Conservation (phyloP, 2,888 invertebrate genomes). For the Oscheius onirici region DNA sequence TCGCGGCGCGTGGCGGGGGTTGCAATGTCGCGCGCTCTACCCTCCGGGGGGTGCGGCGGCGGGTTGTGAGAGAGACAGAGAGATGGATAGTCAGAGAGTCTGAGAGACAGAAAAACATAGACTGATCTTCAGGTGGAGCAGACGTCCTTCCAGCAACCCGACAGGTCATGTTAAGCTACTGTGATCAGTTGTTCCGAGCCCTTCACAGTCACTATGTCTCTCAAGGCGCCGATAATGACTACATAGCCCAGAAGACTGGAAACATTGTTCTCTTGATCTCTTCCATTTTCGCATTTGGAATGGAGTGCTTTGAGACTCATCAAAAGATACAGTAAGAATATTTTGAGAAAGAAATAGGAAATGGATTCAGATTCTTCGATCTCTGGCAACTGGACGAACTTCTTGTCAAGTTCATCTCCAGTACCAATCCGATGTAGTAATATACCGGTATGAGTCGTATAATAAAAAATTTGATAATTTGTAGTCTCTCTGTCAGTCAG, state of each 20-base stretch:
- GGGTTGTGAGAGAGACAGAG: too few species aligned
- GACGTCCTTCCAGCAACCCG: constrained; percentile 46
- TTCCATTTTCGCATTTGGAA: constrained; percentile 52
- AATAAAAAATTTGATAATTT: too few species aligned
- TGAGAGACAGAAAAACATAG: not conserved
- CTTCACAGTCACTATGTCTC: constrained; percentile 46
- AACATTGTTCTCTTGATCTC: constrained; percentile 56
- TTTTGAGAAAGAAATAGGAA: not conserved
- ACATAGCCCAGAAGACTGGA: constrained; percentile 55
- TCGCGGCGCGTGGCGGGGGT: too few species aligned
- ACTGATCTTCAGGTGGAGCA: constrained; percentile 40
- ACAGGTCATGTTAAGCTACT: constrained; percentile 47
- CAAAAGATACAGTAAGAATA: constrained; percentile 41
- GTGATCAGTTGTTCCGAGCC: constrained; percentile 38
- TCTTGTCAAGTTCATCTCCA: constrained; percentile 44
- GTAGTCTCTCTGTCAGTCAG: too few species aligned
- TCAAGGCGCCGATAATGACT: constrained; percentile 35
- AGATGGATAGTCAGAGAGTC: too few species aligned
- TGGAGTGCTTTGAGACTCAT: constrained; percentile 61
- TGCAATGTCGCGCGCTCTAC: too few species aligned
- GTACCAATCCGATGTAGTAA: not conserved
- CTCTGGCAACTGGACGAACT: constrained; percentile 60
- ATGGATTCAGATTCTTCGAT: constrained; percentile 56
- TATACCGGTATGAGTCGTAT: too few species aligned
- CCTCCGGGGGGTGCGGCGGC: too few species aligned